A percentile compares a stretch with the other conserved stretches of the same genome.
phyloP scores from a whole-genome alignment of 2,888 invertebrate species.

The Gryllus longicercus region DNA sequence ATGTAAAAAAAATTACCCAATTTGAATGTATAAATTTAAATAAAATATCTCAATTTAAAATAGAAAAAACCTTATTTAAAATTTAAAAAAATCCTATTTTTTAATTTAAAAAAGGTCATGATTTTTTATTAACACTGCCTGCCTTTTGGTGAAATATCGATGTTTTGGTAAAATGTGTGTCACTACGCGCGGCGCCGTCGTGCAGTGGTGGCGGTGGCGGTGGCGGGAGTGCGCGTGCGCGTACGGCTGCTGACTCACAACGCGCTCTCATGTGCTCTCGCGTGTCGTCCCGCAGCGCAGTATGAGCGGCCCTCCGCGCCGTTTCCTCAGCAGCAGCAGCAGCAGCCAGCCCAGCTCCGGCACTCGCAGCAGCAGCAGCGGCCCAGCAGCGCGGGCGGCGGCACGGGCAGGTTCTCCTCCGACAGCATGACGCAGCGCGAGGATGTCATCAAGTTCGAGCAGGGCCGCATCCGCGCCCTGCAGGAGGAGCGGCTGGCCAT shows the following conservation, averaged over 20 bases:
- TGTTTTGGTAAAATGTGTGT: too few species aligned
- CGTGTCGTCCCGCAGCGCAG: not conserved
- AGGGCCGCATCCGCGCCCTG: slow-evolving; percentile 91
- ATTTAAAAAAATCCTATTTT: too few species aligned
- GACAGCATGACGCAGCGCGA: slow-evolving; percentile 83
- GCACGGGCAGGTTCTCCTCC: not conserved
- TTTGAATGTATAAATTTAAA: too few species aligned
- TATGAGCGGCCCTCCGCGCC: not conserved
- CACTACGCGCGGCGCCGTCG: too few species aligned
- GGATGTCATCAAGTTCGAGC: slow-evolving; percentile 92
- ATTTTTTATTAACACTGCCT: too few species aligned
- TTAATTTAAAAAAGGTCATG: too few species aligned
- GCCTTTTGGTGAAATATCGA: too few species aligned
- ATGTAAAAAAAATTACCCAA: too few species aligned
- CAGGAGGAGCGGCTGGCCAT: slow-evolving; percentile 97
- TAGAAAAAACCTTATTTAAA: too few species aligned
- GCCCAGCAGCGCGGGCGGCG: not conserved
- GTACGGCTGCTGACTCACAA: not conserved
- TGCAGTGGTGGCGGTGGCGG: too few species aligned
- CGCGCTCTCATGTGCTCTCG: not conserved
- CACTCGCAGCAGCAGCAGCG: not conserved
- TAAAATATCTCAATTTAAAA: too few species aligned
- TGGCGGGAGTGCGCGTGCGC: not conserved
- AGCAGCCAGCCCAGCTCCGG: not conserved
- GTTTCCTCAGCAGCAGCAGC: not conserved